Base-by-base conservation (phyloP, 2,797 vertebrate genomes). In the Morelia viridis region DNA sequence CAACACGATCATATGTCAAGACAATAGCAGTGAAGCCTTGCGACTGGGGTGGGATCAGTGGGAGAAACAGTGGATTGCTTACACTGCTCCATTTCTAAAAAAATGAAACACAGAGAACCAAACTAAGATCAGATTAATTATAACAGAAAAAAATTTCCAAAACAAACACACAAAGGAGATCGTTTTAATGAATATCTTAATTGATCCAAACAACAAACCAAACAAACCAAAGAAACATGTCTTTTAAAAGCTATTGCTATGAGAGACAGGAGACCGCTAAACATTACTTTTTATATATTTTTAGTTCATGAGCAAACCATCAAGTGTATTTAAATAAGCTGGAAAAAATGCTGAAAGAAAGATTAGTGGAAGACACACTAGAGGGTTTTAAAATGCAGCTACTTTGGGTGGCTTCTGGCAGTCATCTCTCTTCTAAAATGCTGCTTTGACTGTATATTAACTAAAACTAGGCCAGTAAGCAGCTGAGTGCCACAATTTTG, bases 11-110 rank as follows among this genome's bases (percentile, higher is more conserved):
- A 0, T 99, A 99, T 90, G 99, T 99, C 95, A 99, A 97, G 92
- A 99, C 98, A 35, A 99, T 98, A 0, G 99, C 99, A 0, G 99
- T 99, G 97, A 99, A 99, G 53, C 99, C 99, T 9, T 99, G 99
- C 0, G 98, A 98, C 91, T 99, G 98, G 0, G 99, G 99, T 0
- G 99, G 99, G 96, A 99, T 99, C 62, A 99, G 97, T 0, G 99
- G 99, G 61, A 99, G 97, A 97, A 99, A 99, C 89, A 99, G 98
- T 0, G 99, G 99, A 94, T 98, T 99, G 97, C 98, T 99, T 93
- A 99, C 99, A 7, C 99, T 99, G 96, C 98, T 97, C 99, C 99
- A 99, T 95, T 99, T 99, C 99, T 99, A 95, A 26, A 93, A 41
- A 96, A 93, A 87, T 12, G 91, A 94, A 89, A 64, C 1, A 93